Base-by-base conservation (phyloP, 2,888 invertebrate species). In the Nomada lathburiana region DNA sequence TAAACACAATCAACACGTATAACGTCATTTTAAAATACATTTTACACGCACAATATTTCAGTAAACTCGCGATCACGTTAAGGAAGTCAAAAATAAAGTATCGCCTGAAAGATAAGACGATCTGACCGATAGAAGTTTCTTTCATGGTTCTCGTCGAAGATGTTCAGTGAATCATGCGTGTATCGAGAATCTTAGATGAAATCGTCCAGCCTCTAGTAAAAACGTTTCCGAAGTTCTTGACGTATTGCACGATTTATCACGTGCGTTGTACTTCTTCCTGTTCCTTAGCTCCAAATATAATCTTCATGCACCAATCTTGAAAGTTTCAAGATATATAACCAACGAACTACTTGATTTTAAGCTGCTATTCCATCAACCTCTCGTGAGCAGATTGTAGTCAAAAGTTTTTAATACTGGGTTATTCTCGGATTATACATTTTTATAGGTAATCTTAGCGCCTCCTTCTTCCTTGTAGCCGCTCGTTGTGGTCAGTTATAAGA, bases 321-420 rank as follows among this genome's bases (percentile, higher is more conserved):
- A 60, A 50, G 50, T 60, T 70, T 47, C 47, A 26, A 20, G 18
- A 23, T 52, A 44, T 44, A 63, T 57, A 50, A 59, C 42, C 26
- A 42, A 5, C 36, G 11, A n/a, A 2, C 20, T 18, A 68, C 52
- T 74, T 67, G 29, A 73, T 47, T 47, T 47, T 10, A 47, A 47
- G 47, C 16, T 47, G 16, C 47, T 47, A 13, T 63, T 47, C 44
- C 42, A 5, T 47, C 44, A 0, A n/a, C 42, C 26, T 26, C 47
- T 47, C 10, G 11, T 1, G 29, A 10, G 2, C 23, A 76, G 47
- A 57, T 69, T 57, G 16, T 20, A 47, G 50, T 9, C 13, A n/a
- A 26, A 68, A 67, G 26, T 52, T 52, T 74, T 74, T 74, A 67
- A 60, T 29, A 76, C 5, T 26, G 23, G 11, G 16, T 47, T 55